phyloP scores from a whole-genome alignment of 2,797 vertebrate species.

The Staurois parvus region DNA sequence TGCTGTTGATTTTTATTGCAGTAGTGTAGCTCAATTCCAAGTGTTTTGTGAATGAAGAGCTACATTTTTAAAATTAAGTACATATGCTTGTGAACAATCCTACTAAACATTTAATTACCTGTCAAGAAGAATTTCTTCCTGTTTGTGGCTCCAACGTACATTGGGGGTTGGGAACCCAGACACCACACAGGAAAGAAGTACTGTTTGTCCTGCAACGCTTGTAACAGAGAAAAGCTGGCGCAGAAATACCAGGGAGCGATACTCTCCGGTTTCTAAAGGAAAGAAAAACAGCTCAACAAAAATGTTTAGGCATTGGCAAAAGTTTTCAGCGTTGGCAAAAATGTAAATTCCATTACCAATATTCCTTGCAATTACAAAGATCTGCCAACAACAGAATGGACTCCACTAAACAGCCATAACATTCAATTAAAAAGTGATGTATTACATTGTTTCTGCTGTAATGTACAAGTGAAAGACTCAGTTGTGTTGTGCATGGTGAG shows the following conservation, averaged over 20 bases:
- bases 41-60: no score
- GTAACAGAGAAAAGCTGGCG: slow-evolving; percentile 77
- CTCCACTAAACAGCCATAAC: background rate
- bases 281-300: background rate
- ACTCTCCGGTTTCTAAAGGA: slow-evolving; percentile 80
- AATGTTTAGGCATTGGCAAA: no score
- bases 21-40: no score
- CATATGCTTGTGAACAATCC: no score
- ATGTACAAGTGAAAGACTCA: no score
- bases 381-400: background rate
- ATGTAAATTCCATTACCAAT: no score
- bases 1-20: no score
- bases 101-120: slow-evolving; percentile 65
- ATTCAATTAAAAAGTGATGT: background rate
- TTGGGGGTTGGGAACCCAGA: slow-evolving; percentile 77
- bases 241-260: slow-evolving; percentile 81
- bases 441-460: no score
- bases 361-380: background rate
- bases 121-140: slow-evolving; percentile 72
- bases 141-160: slow-evolving; percentile 84
- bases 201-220: slow-evolving; percentile 77
- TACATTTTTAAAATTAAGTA: no score
- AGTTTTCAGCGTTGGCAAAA: no score
- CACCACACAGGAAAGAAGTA: slow-evolving; percentile 84
- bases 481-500: no score